These are phyloP conservation scores for Premnoplex brunnescens DNA, from an alignment of 2,797 vertebrate species.

Conservation along the genomic window DNA sequence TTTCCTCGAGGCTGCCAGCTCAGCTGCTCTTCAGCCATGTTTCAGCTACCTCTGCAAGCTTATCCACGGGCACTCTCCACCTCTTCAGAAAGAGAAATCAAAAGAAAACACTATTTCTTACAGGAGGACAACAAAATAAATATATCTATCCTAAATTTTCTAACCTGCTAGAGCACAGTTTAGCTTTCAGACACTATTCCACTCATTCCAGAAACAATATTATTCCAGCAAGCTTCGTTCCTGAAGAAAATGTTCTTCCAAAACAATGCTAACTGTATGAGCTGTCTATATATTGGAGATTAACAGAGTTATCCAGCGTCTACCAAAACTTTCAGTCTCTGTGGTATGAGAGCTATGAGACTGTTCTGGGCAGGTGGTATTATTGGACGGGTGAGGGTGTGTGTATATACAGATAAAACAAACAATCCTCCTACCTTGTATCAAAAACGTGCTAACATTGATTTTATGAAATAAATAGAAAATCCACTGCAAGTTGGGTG, in stretches of 20 bases:
- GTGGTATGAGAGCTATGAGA: background rate
- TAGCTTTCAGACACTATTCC: background rate
- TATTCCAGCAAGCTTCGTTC: background rate
- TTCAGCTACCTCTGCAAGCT: background rate
- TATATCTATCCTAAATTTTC: background rate
- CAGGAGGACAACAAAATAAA: background rate
- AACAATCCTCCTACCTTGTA: background rate
- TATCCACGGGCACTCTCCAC: background rate
- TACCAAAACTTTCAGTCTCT: background rate
- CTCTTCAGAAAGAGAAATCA: background rate
- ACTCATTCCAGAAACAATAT: background rate
- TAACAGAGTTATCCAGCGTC: background rate
- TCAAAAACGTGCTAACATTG: background rate
- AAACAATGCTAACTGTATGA: background rate
- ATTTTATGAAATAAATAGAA: background rate
- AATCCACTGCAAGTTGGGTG: background rate
- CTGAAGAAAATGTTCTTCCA: background rate
- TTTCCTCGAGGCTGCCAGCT: background rate
- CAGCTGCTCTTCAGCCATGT: background rate
- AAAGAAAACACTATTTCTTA: background rate
- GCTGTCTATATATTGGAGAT: background rate
- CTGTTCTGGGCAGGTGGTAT: background rate
- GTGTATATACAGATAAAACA: background rate
- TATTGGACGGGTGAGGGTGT: accelerated
- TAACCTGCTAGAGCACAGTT: background rate